A percentile compares a stretch with the other conserved stretches of the same genome.
These are phyloP conservation scores for Berghia stephanieae DNA, from an alignment of 1,140 invertebrate species.

Conservation along the genomic window DNA sequence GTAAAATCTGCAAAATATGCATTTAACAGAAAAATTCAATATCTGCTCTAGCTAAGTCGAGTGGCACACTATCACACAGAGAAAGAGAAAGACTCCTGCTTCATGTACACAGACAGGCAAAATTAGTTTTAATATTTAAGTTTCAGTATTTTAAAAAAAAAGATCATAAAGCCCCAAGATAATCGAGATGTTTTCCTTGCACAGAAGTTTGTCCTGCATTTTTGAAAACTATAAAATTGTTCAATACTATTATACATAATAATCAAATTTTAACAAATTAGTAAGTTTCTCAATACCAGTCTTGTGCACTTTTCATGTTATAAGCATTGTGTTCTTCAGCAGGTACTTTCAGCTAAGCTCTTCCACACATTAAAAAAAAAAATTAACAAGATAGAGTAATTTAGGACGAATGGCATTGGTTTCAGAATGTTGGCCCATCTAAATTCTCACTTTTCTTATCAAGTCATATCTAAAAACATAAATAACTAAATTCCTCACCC, in stretches of 20 bases:
- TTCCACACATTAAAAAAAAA: neutral
- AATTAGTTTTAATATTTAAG: neutral
- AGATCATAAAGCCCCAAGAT: no score
- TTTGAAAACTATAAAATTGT: no score
- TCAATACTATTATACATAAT: no score
- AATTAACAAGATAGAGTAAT: neutral
- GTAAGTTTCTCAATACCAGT: no score
- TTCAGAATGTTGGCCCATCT: neutral
- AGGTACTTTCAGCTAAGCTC: neutral
- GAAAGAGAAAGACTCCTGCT: neutral
- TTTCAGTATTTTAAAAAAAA: neutral
- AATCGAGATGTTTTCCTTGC: no score
- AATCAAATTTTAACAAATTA: no score
- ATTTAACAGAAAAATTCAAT: neutral
- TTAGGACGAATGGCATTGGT: neutral
- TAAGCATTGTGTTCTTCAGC: no score
- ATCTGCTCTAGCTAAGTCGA: neutral
- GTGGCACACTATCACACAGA: neutral
- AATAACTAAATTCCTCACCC: conserved; percentile 66
- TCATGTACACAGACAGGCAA: neutral
- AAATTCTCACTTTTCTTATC: neutral
- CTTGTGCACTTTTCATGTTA: neutral
- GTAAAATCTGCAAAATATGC: conserved; percentile 72
- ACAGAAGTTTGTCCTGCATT: no score
- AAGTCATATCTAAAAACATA: neutral